Percentiles rank a stretch among this genome's conserved stretches.
These are phyloP conservation scores for Bursaphelenchus okinawaensis DNA, from an alignment of 2,888 invertebrate species.

Conservation along the genomic window DNA sequence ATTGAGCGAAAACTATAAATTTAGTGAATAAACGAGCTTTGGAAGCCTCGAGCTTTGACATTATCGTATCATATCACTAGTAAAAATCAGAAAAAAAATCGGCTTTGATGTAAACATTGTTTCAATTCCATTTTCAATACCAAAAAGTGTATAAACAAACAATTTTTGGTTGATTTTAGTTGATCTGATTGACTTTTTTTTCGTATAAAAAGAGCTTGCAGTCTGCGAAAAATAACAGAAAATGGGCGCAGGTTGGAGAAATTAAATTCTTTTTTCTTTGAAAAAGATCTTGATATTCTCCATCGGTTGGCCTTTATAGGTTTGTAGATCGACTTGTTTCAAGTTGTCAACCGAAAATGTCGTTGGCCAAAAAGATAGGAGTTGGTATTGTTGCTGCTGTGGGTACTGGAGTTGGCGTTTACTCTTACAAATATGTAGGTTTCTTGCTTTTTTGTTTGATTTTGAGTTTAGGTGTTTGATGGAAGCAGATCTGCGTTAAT, in stretches of 20 bases:
- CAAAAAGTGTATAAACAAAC: neutral
- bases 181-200: too few relatives aligned
- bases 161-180: too few relatives aligned
- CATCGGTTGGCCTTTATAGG: too few relatives aligned
- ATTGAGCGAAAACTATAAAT: conserved; percentile 6
- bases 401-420: neutral
- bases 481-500: too few relatives aligned
- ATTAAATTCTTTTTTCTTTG: neutral
- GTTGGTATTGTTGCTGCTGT: neutral
- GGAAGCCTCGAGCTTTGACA: neutral
- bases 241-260: neutral
- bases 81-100: neutral
- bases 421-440: neutral
- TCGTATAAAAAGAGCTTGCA: too few relatives aligned
- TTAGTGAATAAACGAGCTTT: neutral
- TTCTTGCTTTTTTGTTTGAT: neutral
- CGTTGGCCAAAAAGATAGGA: neutral
- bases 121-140: neutral
- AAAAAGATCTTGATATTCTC: neutral
- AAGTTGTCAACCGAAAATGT: too few relatives aligned
- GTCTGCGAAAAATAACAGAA: neutral
- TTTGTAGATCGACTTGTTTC: too few relatives aligned
- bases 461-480: too few relatives aligned
- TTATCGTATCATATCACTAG: too few relatives aligned
- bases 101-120: too few relatives aligned